Evolutionary conservation across 2,888 invertebrate species (phyloP), one percentile per base, ranked within the genome.

Genomic region (Acheta domesticus): DNA sequence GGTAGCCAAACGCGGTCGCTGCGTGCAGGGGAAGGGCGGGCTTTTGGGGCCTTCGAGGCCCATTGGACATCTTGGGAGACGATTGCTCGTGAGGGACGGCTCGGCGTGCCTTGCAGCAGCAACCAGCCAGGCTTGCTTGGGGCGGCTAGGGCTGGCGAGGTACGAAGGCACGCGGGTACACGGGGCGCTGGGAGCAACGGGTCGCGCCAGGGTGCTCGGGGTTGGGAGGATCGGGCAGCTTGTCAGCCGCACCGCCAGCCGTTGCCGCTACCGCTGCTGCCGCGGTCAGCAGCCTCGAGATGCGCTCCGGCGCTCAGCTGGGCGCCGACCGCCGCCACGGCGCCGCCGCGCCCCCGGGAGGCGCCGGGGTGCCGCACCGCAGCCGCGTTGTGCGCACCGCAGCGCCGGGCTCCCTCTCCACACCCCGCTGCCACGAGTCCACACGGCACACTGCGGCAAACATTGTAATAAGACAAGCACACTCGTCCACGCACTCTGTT

Each of bases 371-470:
- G 36, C 36, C 36, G 36, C 36, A 36, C 36, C 36, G 36, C 36
- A 36, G 36, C 36, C 36, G 36, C 36, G 36, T 36, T 36, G 36
- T 36, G 36, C 36, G 36, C 36, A 36, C 36, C 62, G 62, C 62
- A n/a, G 62, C 62, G n/a, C 62, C 14, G 62, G 62, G n/a, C 36
- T 36, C n/a, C 62, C 62, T 62, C 62, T 62, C 62, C 62, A 62
- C 62, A 62, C 62, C 62, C 62, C n/a, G 62, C 62, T 19, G 62
- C 62, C 62, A 62, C 62, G 62, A 62, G 62, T 62, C 62, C 62
- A 62, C 62, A 62, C 62, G 62, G 62, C 62, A 62, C 62, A 62
- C 62, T 62, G 62, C 62, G 62, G 62, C 62, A 62, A 62, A 62
- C 62, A 62, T 62, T 62, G 62, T 62, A 62, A 62, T 62, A 62